These are phyloP conservation scores for Oreochromis aureus DNA, from an alignment of 2,113 vertebrate genomes.

Conservation along the genomic window DNA sequence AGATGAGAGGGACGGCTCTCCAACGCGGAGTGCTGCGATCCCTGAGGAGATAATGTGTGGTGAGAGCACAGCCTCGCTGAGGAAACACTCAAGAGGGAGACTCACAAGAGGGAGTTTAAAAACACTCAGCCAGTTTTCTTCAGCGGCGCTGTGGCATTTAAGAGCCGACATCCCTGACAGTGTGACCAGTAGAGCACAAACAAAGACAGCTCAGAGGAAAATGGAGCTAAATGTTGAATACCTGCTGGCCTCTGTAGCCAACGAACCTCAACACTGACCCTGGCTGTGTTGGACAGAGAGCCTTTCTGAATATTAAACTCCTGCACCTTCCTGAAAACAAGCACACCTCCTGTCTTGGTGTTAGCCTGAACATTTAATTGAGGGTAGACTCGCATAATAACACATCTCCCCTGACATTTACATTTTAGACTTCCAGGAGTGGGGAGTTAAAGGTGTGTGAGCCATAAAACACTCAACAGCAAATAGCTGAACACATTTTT, in stretches of 20 bases:
- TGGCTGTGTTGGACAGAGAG: not conserved
- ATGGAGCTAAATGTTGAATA: constrained; percentile 36
- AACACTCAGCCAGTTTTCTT: not conserved
- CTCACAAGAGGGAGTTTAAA: not conserved
- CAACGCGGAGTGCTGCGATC: constrained; percentile 3
- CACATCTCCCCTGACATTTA: not conserved
- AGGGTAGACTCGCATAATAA: not conserved
- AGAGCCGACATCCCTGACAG: not conserved
- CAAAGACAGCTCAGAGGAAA: constrained; percentile 22
- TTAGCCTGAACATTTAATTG: not conserved
- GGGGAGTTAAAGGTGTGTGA: not conserved
- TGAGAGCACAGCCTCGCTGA: not conserved
- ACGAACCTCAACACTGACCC: constrained; percentile 28
- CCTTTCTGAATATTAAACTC: not conserved
- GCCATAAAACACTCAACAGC: not conserved
- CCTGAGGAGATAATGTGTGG: constrained; percentile 39
- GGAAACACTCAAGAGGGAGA: not conserved
- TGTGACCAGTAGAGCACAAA: constrained; percentile 25
- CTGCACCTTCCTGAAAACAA: not conserved
- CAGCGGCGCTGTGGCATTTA: constrained; percentile 12
- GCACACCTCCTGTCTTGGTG: not conserved
- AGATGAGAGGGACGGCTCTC: constrained; percentile 27
- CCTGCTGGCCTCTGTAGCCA: constrained; percentile 10
- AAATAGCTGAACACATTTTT: not conserved
- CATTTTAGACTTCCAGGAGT: not conserved